phyloP scores from a whole-genome alignment of 2,113 vertebrate genomes.

The Pao palembangensis region DNA sequence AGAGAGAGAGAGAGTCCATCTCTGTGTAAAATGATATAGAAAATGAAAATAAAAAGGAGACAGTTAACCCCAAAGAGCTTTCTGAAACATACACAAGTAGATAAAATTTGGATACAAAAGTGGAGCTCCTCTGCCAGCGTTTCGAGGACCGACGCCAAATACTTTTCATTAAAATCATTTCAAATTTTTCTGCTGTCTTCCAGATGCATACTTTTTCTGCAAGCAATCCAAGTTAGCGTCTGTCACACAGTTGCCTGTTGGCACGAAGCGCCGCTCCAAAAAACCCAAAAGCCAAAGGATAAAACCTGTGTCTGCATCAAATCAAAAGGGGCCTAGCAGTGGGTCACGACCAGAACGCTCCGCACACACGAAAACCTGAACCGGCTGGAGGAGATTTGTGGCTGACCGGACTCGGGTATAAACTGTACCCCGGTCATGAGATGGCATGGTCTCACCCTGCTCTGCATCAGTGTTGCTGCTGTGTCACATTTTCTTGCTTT shows the following conservation, averaged over 20 bases:
- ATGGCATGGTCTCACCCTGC: conserved; percentile 31
- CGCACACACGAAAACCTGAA: conserved; percentile 41
- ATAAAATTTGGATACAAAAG: conserved; percentile 3
- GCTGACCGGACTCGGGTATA: conserved; percentile 45
- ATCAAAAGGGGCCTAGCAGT: conserved; percentile 54
- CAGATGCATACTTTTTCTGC: conserved; percentile 19
- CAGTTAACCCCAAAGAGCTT: conserved; percentile 1
- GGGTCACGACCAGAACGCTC: conserved; percentile 45
- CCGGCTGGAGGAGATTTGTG: conserved; percentile 49
- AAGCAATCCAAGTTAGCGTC: conserved; percentile 29
- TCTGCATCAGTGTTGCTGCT: conserved; percentile 18
- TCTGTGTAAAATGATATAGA: background rate
- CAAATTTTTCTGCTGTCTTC: conserved; percentile 12
- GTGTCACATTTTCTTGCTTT: conserved; percentile 8
- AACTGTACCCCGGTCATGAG: conserved; percentile 34
- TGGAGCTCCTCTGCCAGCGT: background rate
- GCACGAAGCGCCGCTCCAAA: conserved; percentile 29
- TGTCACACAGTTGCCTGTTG: conserved; percentile 36
- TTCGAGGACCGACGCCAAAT: background rate
- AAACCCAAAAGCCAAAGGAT: conserved; percentile 26
- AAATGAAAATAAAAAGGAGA: conserved; percentile 1
- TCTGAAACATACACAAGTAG: conserved; percentile 11
- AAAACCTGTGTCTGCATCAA: conserved; percentile 40
- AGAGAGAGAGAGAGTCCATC: background rate
- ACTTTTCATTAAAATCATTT: conserved; percentile 18